Base-by-base conservation (phyloP, 2,113 vertebrate genomes). In the Callithrix jacchus region DNA sequence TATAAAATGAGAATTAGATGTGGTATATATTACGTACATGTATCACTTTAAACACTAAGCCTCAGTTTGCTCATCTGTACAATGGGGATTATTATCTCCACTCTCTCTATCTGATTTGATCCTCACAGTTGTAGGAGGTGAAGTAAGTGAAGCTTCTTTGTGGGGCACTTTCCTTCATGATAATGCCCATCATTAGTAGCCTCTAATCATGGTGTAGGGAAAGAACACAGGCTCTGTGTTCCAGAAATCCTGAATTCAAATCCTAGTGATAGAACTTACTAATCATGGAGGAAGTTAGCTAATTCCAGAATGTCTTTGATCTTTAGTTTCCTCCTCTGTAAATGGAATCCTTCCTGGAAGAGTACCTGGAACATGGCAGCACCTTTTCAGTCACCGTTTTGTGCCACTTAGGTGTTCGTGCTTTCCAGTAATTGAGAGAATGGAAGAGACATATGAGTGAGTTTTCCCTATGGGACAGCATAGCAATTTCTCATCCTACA, bases 311-410 rank as follows among this genome's bases (percentile, higher is more conserved):
- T 40, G 49, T 77, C 56, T 66, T 35, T 40, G 47, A n/a, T 13
- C 4, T 6, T 76, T 86, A 23, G 16, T 61, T 82, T 94, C n/a
- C 42, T 73, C 20, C 25, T 21, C 18, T 97, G 16, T 87, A 32
- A n/a, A 40, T 40, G 27, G 47, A 40, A 20, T 64, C 49, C 32
- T 18, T 12, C 27, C 49, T 64, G 68, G 70, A 49, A 61, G 56
- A 61, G 32, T 1, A 8, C 21, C 20, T 61, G 54, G 30, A 16
- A 42, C 0, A 1, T 1, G 13, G 32, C 27, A 37, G 18, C 6
- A 58, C 8, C n/a, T 42, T 79, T 37, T 2, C 20, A 8, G 1
- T 74, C 40, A 7, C n/a, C 13, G 6, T 1, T 21, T 32, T 7
- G 0, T 4, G 4, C 13, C 6, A 6, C 8, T 11, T 11, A 23